phyloP scores from a whole-genome alignment of 2,113 vertebrate genomes.

The Morone chrysops region DNA sequence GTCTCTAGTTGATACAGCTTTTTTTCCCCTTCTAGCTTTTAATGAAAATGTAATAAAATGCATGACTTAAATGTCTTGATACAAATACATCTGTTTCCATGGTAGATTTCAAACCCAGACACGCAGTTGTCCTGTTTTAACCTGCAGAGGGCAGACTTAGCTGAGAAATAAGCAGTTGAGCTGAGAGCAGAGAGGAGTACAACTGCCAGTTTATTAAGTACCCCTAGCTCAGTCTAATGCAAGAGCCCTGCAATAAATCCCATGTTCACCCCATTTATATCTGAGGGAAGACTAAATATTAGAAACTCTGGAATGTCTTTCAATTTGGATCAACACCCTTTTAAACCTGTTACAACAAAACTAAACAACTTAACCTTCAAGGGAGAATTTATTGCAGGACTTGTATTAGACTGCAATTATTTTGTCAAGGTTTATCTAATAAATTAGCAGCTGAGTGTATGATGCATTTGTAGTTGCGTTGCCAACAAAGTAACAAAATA shows the following conservation, averaged over 20 bases:
- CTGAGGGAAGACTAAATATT: not conserved
- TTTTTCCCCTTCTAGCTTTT: not conserved
- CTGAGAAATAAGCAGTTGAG: conserved; percentile 23
- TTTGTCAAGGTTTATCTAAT: not conserved
- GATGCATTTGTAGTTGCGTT: not conserved
- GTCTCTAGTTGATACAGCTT: not conserved
- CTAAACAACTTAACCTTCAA: not conserved
- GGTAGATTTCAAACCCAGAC: not conserved
- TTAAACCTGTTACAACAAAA: not conserved
- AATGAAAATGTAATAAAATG: not conserved
- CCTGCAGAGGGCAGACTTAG: conserved; percentile 82
- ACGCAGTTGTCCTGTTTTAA: not conserved
- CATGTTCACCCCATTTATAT: not conserved
- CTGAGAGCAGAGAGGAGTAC: not conserved
- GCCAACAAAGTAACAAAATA: not conserved
- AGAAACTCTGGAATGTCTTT: not conserved
- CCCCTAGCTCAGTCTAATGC: not conserved
- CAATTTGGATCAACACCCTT: not conserved
- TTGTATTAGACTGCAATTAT: not conserved
- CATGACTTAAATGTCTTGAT: not conserved
- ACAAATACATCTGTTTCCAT: not conserved
- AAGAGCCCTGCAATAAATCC: not conserved
- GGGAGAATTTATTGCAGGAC: not conserved
- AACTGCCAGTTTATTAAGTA: conserved; percentile 14
- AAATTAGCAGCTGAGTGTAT: not conserved